These are phyloP conservation scores for Agonopterix alstromeriana DNA, from an alignment of 2,888 invertebrate genomes.

Conservation along the genomic window DNA sequence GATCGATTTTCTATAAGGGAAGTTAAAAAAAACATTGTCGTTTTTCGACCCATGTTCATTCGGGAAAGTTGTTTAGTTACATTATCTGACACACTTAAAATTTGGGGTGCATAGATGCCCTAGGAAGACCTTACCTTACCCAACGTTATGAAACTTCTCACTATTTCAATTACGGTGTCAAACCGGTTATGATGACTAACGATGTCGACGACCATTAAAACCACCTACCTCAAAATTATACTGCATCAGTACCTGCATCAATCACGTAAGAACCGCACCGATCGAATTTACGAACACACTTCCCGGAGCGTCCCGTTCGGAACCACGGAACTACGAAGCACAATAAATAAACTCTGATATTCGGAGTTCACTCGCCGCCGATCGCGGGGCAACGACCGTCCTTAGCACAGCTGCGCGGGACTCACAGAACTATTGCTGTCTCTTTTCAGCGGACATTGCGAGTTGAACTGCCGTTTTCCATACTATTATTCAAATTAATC, in stretches of 20 bases:
- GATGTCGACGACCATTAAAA: no score
- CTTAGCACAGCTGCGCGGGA: constrained; percentile 65
- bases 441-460: constrained; percentile 49
- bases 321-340: constrained; percentile 7
- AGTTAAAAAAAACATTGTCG: no score
- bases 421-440: constrained; percentile 48
- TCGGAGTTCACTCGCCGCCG: constrained; percentile 73
- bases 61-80: no score
- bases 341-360: constrained; percentile 48
- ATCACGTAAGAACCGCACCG: constrained; percentile 19
- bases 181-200: no score
- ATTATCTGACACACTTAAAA: no score
- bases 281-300: not conserved
- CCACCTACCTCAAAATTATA: no score
- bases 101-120: no score
- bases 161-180: no score
- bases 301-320: constrained; percentile 1
- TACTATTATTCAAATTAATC: constrained; percentile 35
- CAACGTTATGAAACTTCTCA: no score
- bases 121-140: no score
- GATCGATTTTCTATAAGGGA: no score
- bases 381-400: constrained; percentile 72
- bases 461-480: constrained; percentile 33
- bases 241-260: not conserved
- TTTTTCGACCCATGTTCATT: no score